Evolutionary conservation across 2,888 invertebrate species (phyloP).

Genomic region (Prosapia bicincta): DNA sequence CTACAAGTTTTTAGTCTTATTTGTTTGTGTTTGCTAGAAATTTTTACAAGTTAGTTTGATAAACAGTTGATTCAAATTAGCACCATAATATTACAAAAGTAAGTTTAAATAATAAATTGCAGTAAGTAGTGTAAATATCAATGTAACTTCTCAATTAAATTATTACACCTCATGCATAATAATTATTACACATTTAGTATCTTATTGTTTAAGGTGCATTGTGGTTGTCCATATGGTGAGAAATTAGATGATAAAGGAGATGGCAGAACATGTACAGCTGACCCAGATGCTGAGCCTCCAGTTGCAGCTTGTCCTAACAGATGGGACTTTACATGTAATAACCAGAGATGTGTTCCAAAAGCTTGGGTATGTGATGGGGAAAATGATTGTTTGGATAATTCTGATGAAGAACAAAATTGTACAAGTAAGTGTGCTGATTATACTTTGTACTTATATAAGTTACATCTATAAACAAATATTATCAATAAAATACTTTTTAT

Average conservation of each 20-base stretch:
- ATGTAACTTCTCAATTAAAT: no score
- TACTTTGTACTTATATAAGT: no score
- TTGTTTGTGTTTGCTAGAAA: no score
- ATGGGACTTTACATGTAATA: slow-evolving; percentile 93
- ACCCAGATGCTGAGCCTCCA: slow-evolving; percentile 83
- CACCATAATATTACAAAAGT: no score
- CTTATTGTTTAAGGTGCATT: slow-evolving; percentile 47
- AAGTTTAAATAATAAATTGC: no score
- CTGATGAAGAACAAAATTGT: slow-evolving; percentile 93
- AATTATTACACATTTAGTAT: neutral
- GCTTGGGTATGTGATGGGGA: slow-evolving; percentile 97
- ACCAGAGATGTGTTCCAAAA: slow-evolving; percentile 84
- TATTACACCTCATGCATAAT: no score
- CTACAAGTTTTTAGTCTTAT: no score
- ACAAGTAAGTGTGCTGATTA: slow-evolving; percentile 85
- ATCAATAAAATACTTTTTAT: no score
- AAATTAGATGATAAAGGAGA: slow-evolving; percentile 55
- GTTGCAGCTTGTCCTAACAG: slow-evolving; percentile 84
- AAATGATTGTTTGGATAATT: slow-evolving; percentile 93
- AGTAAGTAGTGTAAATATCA: no score
- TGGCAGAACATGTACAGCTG: slow-evolving; percentile 67
- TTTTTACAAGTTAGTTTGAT: no score
- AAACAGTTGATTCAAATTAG: no score
- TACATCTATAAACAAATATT: no score
- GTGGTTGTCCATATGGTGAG: slow-evolving; percentile 94